These are phyloP conservation scores for Pristionchus entomophagus DNA, from an alignment of 2,888 invertebrate genomes.

Conservation along the genomic window DNA sequence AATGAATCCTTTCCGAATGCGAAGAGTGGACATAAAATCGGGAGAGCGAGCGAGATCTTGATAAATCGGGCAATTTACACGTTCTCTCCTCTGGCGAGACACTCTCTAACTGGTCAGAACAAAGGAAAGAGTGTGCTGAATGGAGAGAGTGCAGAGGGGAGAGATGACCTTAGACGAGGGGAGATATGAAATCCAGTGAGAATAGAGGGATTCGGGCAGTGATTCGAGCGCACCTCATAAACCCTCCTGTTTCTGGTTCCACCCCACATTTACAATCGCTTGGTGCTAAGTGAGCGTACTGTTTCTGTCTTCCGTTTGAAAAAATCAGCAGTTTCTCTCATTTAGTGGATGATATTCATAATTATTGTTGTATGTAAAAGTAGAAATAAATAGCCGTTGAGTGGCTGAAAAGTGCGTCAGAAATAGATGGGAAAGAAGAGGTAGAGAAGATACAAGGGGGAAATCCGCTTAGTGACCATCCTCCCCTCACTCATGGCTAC, in stretches of 20 bases:
- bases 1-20: background rate
- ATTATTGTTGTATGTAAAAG: background rate
- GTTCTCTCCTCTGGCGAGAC: background rate
- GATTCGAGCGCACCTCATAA: background rate
- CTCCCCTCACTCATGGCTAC: constrained; percentile 4
- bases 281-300: background rate
- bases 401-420: too few relatives aligned
- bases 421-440: background rate
- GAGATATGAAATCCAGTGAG: constrained; percentile 8
- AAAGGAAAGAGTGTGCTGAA: background rate
- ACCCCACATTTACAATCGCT: background rate
- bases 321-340: background rate
- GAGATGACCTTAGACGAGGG: background rate
- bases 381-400: background rate
- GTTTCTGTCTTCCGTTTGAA: background rate
- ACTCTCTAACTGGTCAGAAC: background rate
- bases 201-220: background rate
- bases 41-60: background rate
- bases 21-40: background rate
- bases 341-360: background rate
- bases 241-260: background rate
- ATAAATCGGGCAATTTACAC: constrained; percentile 6
- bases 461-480: constrained; percentile 38
- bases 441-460: background rate
- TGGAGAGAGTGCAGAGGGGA: background rate